A percentile compares a stretch with the other conserved stretches of the same genome.
Conservation (phyloP, 2,888 invertebrate species). For the Abscondita cerata region DNA sequence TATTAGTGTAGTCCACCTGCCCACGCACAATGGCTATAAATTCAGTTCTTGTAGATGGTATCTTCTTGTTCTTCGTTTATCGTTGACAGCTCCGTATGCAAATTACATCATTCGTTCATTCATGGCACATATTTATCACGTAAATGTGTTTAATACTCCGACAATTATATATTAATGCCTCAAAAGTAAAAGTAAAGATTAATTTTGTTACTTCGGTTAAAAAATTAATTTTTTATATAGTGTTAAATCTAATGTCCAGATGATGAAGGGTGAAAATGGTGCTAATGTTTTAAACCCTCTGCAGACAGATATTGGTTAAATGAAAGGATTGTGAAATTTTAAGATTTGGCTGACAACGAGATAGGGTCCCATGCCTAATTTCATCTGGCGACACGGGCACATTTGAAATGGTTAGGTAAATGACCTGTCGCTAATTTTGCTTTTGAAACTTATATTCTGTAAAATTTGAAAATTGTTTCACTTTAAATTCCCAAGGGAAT, state of each 20-base stretch:
- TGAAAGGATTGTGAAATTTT: constrained; percentile 35
- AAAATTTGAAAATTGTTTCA: constrained; percentile 23
- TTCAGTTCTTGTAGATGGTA: constrained; percentile 48
- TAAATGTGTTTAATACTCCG: constrained; percentile 34
- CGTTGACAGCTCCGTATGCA: constrained; percentile 50
- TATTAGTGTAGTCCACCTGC: constrained; percentile 48
- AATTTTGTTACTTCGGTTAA: neutral
- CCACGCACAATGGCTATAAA: constrained; percentile 54
- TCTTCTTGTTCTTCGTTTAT: constrained; percentile 40
- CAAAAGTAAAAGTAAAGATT: constrained; percentile 16
- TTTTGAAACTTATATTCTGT: constrained; percentile 33
- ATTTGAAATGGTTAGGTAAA: constrained; percentile 44
- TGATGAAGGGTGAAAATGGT: constrained; percentile 12
- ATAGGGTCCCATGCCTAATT: constrained; percentile 45
- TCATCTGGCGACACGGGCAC: constrained; percentile 44
- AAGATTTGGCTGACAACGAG: constrained; percentile 48
- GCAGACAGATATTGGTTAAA: constrained; percentile 27
- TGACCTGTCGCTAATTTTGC: constrained; percentile 48
- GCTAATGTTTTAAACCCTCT: constrained; percentile 18
- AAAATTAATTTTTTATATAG: neutral
- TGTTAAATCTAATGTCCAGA: neutral
- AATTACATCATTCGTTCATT: constrained; percentile 41
- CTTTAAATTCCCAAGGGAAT: too few relatives aligned
- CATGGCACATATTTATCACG: constrained; percentile 40
- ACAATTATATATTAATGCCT: constrained; percentile 10